These are phyloP conservation scores for Simalia tracyae DNA, from an alignment of 2,797 vertebrate species.

Conservation along the genomic window DNA sequence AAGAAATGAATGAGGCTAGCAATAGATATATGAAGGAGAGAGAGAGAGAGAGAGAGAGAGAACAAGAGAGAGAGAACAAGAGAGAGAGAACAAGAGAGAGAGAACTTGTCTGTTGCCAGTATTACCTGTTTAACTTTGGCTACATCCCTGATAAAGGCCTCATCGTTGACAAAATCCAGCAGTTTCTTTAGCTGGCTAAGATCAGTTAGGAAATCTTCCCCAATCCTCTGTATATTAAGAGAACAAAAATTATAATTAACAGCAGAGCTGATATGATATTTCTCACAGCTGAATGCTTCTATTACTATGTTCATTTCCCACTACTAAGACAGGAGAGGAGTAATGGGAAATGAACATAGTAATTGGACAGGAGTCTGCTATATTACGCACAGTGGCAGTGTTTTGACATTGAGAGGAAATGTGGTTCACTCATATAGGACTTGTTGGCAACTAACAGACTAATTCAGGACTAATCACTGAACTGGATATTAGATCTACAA, in stretches of 20 bases:
- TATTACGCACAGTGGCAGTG: neutral
- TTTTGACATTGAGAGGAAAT: neutral
- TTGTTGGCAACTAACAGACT: neutral
- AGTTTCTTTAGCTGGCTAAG: slow-evolving; percentile 82
- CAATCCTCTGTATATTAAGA: slow-evolving; percentile 75
- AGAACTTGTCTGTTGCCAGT: fast-evolving
- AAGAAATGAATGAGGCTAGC: neutral
- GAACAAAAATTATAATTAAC: slow-evolving; percentile 21
- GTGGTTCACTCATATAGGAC: neutral
- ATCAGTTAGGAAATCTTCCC: slow-evolving; percentile 83
- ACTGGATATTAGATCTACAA: neutral
- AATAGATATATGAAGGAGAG: neutral
- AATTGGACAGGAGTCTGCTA: too few relatives aligned
- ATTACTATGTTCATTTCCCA: neutral
- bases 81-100: neutral
- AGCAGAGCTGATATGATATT: neutral
- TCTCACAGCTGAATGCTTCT: neutral
- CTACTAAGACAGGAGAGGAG: too few relatives aligned
- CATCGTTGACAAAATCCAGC: slow-evolving; percentile 74
- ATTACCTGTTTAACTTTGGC: slow-evolving; percentile 86
- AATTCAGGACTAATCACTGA: neutral
- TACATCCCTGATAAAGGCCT: slow-evolving; percentile 81
- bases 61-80: too few relatives aligned
- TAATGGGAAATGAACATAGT: too few relatives aligned
- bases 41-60: neutral